These are phyloP conservation scores for Uloborus plumipes DNA, from an alignment of 2,888 invertebrate species.

Conservation along the genomic window DNA sequence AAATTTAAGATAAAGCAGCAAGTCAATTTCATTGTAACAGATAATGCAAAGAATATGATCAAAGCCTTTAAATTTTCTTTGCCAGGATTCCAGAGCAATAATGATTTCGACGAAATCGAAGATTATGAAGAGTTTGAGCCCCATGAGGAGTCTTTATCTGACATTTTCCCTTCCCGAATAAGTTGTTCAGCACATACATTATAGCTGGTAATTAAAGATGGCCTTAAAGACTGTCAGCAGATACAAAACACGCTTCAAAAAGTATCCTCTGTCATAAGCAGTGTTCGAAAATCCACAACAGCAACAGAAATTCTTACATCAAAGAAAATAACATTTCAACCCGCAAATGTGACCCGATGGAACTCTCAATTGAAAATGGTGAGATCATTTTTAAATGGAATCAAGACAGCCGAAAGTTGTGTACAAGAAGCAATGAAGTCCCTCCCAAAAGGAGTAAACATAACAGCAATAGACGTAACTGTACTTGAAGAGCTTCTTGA, in stretches of 20 bases:
- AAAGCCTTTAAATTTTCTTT: neutral
- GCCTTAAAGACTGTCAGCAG: neutral
- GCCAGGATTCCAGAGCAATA: neutral
- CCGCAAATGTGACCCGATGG: neutral
- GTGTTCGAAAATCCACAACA: neutral
- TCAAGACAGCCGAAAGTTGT: neutral
- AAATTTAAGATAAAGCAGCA: neutral
- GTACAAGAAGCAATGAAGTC: neutral
- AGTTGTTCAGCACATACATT: neutral
- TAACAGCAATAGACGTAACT: neutral
- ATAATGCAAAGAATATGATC: constrained; percentile 4
- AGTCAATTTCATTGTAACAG: neutral
- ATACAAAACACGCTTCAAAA: neutral
- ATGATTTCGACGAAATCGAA: neutral
- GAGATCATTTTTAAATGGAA: neutral
- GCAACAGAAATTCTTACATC: neutral
- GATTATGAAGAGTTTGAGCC: neutral
- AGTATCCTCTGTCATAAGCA: neutral
- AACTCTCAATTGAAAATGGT: neutral
- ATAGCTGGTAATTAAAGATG: neutral
- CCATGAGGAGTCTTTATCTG: too few relatives aligned
- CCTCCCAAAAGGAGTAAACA: neutral
- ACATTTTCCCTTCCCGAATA: neutral
- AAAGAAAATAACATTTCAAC: neutral
- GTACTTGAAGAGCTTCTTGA: neutral